Conservation (phyloP, 1,140 invertebrate genomes). For the Stegodyphus dumicola region DNA sequence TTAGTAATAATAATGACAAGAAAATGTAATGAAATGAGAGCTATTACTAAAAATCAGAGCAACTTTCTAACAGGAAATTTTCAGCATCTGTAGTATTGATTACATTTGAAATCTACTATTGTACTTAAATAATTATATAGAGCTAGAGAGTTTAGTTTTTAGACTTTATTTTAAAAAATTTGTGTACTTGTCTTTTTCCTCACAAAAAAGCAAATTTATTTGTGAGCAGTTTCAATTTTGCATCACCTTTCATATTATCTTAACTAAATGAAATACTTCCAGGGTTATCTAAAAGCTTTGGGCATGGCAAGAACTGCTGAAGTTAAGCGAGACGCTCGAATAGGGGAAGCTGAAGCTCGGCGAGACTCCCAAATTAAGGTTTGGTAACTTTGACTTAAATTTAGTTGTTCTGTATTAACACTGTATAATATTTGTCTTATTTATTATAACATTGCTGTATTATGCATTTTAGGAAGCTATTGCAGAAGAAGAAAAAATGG, state of each 20-base stretch:
- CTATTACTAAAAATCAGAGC: too few species aligned
- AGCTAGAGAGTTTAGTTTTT: neutral
- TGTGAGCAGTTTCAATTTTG: neutral
- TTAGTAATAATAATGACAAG: too few species aligned
- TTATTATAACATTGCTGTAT: neutral
- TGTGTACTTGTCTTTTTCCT: neutral
- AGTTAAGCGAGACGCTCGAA: conserved; percentile 94
- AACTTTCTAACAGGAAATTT: too few species aligned
- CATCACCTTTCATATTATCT: neutral
- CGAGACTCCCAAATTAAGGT: conserved; percentile 86
- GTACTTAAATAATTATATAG: neutral
- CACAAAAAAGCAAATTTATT: neutral
- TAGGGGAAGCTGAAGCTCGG: conserved; percentile 92
- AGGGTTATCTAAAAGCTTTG: conserved; percentile 94
- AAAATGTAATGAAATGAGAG: too few species aligned
- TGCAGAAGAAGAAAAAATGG: conserved; percentile 96
- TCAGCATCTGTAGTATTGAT: neutral
- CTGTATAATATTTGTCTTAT: neutral
- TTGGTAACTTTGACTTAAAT: neutral
- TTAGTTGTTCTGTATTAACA: neutral
- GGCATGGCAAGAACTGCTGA: conserved; percentile 97
- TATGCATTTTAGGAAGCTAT: conserved; percentile 77
- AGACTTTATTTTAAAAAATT: conserved; percentile 12
- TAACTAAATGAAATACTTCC: conserved; percentile 63
- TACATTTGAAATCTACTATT: neutral